Evolutionary conservation across 2,888 invertebrate genomes (phyloP), one percentile per base, ranked within the genome.

Genomic region (Scaptomyza flava): DNA sequence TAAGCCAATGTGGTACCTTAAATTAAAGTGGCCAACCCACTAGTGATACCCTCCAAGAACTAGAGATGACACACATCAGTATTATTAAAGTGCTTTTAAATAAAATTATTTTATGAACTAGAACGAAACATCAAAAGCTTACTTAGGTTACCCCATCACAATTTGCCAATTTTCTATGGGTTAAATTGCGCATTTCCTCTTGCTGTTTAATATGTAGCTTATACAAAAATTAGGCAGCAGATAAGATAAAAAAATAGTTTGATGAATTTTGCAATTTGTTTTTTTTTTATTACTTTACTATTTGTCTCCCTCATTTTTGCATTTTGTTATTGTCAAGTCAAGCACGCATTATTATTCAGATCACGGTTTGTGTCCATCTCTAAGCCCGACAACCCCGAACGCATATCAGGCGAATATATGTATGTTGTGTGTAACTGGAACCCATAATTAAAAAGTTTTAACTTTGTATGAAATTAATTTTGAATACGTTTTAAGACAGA

Each of bases 381-480:
- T 67, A 75, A 62, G 41, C 34, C 58, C 4, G 33, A 66, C 17
- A 67, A 45, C 20, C 4, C 14, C 14, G 43, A 50, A 27, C 47
- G 36, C 46, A 46, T 23, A 42, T 51, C 20, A 14, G 58, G 54
- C 47, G 51, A 56, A 51, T 34, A 50, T 50, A 27, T 23, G 23
- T 41, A 17, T 41, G 41, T 17, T 6, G 41, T 50, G 14, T 63
- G 69, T 65, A 77, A 77, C 57, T 81, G 77, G 51, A 79, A 85
- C 84, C 87, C 77, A 75, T 85, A 85, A 85, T 85, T 85, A 85
- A 85, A 85, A 85, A 85, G 72, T 78, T 85, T 79, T 62, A 87
- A 73, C 80, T 77, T 79, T 73, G 81, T 67, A 77, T 85, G 83
- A 87, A 85, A 85, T 85, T 85, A 87, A 85, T 85, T 87, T 85